These are phyloP conservation scores for Octomys mimax DNA, from an alignment of 2,797 vertebrate species.

Conservation along the genomic window DNA sequence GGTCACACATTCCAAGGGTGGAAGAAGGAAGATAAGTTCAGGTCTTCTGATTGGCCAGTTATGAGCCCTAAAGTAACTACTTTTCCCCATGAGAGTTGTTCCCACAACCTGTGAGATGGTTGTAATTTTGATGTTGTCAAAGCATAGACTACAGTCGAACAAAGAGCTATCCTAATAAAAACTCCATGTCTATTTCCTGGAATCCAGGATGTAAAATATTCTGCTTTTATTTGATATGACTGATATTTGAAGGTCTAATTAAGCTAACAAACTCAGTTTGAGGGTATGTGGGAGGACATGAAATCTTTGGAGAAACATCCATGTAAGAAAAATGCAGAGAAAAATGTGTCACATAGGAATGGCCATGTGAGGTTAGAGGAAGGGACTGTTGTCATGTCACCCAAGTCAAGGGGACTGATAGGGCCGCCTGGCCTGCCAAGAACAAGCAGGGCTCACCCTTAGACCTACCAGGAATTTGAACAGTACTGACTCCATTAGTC, in stretches of 20 bases:
- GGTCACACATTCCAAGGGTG: accelerated
- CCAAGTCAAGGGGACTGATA: neutral
- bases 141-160: neutral
- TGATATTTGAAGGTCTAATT: neutral
- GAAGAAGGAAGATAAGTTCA: too few relatives aligned
- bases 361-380: neutral
- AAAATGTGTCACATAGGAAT: neutral
- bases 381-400: too few relatives aligned
- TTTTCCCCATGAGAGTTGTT: neutral
- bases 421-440: neutral
- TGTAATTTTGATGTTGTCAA: neutral
- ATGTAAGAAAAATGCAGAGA: neutral
- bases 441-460: neutral
- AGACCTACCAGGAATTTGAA: neutral
- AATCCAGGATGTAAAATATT: neutral
- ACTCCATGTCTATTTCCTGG: neutral
- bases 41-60: neutral
- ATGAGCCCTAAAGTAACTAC: neutral
- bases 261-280: neutral
- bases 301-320: neutral
- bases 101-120: too few relatives aligned
- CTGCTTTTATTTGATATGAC: neutral
- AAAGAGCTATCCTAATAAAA: neutral
- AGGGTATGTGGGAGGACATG: neutral
- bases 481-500: too few relatives aligned